Base-by-base conservation (phyloP, 2,797 vertebrate species). In the Hafferia zeledoni region DNA sequence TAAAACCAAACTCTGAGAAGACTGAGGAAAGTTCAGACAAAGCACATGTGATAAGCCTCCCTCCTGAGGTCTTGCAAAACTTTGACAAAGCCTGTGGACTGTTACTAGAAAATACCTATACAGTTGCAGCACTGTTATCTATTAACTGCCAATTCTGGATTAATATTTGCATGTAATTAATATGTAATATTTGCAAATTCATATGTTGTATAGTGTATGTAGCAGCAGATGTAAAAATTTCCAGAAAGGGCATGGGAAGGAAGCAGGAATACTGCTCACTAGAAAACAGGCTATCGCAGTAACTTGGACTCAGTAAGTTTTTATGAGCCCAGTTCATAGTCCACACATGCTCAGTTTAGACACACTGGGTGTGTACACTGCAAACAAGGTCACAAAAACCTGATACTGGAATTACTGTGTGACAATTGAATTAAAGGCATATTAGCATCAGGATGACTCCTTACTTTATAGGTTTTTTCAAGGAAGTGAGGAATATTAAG, bases 291-390 rank as follows among this genome's bases (percentile, higher is more conserved):
- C 47, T 63, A 22, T 16, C 84, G 67, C 39, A 87, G n/a, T n/a
- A n/a, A n/a, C 72, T 76, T 37, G 35, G 87, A 78, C 35, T 80
- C 69, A 35, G 55, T 52, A 41, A 47, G 25, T 17, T 28, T 89
- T 94, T 83, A 91, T 78, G 65, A 87, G 60, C 22, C 56, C 52
- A 71, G 92, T 75, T 69, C 91, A 86, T 39, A 89, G 93, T 95
- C 47, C 84, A 87, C 2, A 3, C 25, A 23, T 0, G 1, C 25
- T 78, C 11, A n/a, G n/a, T 63, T 75, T 44, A 55, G 68, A 59
- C 25, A 47, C 22, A 4, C 23, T 46, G 90, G 84, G 90, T 63
- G 64, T 81, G 84, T 60, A 47, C 0, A 0, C 72, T 56, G 46
- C 76, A 59, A 83, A 85, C 55, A 64, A 89, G 59, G 72, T 81